Base-by-base conservation (phyloP, 2,888 invertebrate genomes). In the Ormyrus labotus region DNA sequence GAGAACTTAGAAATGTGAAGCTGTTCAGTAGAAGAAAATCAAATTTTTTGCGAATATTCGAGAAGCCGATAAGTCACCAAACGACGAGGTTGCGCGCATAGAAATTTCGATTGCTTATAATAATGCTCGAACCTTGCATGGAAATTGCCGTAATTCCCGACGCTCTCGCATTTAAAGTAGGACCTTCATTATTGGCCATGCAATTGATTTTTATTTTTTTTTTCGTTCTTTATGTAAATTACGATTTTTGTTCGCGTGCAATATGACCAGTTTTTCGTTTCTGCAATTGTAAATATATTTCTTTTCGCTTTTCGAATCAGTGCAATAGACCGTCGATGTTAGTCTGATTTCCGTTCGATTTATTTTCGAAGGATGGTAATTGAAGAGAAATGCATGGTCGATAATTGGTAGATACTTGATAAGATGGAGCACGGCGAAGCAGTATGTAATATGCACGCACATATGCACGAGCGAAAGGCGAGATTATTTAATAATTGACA, bases 401-500 rank as follows among this genome's bases (percentile, higher is more conserved):
- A 60, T 81, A 81, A 74, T 81, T 74, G 63, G 70, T 1, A 55
- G 47, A 63, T 69, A 61, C 11, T 77, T 61, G 47, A 82, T 74
- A 76, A 80, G 79, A 68, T 67, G 34, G 73, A 80, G 69, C 81
- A 81, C 76, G 81, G 79, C 82, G 13, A 75, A 67, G 19, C 47
- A 48, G 19, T 10, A 64, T 11, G 47, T 48, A 65, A 61, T 63
- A 70, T 65, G 67, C 72, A 72, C 71, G 53, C 68, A 64, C 65
- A 70, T 4, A 4, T 10, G 11, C 61, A 65, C 13, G 63, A 47
- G 50, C 60, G 51, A 64, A 63, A 68, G 69, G 64, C 78, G 77
- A 81, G 80, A 83, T 83, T 83, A 82, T 84, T 84, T 84, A 83
- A 84, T 83, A 85, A 83, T 86, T 85, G 87, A 88, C 86, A 87